phyloP scores from a whole-genome alignment of 2,797 vertebrate species.

The Glossophaga mutica region DNA sequence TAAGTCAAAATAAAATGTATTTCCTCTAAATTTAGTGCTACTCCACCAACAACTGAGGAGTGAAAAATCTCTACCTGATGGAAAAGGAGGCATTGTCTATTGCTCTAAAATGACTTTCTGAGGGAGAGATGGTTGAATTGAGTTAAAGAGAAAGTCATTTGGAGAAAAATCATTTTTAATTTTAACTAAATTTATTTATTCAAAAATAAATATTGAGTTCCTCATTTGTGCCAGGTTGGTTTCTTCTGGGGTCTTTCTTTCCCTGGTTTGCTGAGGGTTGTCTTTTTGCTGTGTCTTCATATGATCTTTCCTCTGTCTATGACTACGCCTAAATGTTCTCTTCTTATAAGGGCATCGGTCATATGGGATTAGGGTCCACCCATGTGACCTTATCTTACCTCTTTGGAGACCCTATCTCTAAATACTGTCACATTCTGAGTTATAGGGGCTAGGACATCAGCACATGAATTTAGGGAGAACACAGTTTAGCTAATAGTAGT shows the following conservation, averaged over 20 bases:
- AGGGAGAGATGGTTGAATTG: neutral
- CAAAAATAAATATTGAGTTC: neutral
- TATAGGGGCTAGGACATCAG: neutral
- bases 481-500: neutral
- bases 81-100: neutral
- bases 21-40: conserved; percentile 4
- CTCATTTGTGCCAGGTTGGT: neutral
- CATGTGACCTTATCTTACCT: neutral
- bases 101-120: neutral
- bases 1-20: neutral
- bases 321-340: neutral
- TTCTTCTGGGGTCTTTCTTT: neutral
- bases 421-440: neutral
- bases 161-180: neutral
- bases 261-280: neutral
- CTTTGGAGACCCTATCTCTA: neutral
- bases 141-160: neutral
- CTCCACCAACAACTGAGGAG: neutral
- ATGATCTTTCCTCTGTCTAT: neutral
- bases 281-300: neutral
- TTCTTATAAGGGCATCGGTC: neutral
- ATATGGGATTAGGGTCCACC: neutral
- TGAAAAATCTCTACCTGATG: neutral
- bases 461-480: neutral
- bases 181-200: neutral